phyloP scores from a whole-genome alignment of 2,113 vertebrate species.

The Sminthopsis crassicaudata region DNA sequence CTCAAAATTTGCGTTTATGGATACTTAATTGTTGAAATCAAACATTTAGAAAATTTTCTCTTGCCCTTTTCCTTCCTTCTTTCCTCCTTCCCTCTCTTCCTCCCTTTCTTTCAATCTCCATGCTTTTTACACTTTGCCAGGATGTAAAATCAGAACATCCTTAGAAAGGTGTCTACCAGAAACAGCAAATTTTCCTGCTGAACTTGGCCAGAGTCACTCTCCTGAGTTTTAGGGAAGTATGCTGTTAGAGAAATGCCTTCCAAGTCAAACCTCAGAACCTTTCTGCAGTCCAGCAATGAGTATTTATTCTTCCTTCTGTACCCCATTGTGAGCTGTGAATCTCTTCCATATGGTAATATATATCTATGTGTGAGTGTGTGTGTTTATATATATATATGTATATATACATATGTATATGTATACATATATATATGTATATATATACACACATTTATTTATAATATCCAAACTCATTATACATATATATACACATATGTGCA shows the following conservation, averaged over 20 bases:
- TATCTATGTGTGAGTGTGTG: too few relatives aligned
- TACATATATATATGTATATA: too few relatives aligned
- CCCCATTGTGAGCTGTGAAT: slow-evolving; percentile 37
- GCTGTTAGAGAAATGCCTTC: slow-evolving; percentile 52
- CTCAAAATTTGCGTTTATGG: background rate
- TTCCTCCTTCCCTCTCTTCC: background rate
- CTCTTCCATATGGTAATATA: slow-evolving; percentile 28
- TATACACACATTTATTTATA: too few relatives aligned
- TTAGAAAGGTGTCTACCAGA: slow-evolving; percentile 53
- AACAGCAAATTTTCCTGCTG: slow-evolving; percentile 35
- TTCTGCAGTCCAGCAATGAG: slow-evolving; percentile 1
- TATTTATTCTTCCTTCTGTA: slow-evolving; percentile 56
- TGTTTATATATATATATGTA: background rate
- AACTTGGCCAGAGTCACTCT: slow-evolving; percentile 52
- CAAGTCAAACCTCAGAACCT: background rate
- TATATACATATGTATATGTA: too few relatives aligned
- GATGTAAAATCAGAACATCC: background rate
- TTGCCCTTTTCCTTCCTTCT: background rate
- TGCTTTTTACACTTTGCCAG: background rate
- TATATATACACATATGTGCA: too few relatives aligned
- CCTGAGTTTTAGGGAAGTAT: slow-evolving; percentile 59
- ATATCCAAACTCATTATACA: too few relatives aligned
- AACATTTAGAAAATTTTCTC: background rate
- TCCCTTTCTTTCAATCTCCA: background rate
- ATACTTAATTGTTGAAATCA: slow-evolving; percentile 8